Evolutionary conservation across 2,797 vertebrate genomes (phyloP).

Genomic region (Ceyx erithaca): DNA sequence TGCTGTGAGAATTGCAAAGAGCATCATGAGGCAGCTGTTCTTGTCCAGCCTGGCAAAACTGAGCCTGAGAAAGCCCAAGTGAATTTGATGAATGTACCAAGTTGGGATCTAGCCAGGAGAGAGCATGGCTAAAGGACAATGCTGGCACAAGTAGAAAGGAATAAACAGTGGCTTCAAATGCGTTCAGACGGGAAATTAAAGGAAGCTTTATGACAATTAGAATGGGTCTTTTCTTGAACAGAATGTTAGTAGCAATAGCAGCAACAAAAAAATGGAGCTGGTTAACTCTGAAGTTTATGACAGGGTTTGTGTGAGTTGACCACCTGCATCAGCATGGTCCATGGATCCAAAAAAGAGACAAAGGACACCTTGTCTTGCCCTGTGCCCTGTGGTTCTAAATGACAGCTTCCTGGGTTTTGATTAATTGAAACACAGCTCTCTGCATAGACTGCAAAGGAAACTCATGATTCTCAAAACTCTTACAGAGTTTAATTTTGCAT

Average conservation of each 20-base stretch:
- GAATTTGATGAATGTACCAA: background rate
- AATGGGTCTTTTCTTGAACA: conserved; percentile 39
- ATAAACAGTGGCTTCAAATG: conserved; percentile 12
- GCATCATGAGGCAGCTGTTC: background rate
- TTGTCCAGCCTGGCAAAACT: background rate
- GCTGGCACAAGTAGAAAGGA: conserved; percentile 58
- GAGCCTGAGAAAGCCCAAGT: background rate
- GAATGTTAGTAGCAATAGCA: background rate
- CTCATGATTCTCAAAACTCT: background rate
- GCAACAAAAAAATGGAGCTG: background rate
- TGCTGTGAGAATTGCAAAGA: background rate
- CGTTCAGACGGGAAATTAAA: conserved; percentile 41
- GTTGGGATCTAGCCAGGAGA: conserved; percentile 37
- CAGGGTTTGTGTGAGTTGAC: background rate
- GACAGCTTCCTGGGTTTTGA: conserved; percentile 12
- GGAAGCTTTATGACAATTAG: conserved; percentile 35
- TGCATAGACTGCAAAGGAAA: background rate
- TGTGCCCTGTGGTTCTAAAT: background rate
- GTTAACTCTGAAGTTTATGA: conserved; percentile 7
- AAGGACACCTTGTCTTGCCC: background rate
- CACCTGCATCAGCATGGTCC: conserved; percentile 20
- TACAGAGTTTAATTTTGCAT: background rate
- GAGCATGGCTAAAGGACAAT: conserved; percentile 37
- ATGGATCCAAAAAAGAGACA: background rate
- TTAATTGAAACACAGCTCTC: conserved; percentile 1